Conservation (phyloP, 2,113 vertebrate genomes). For the Sorex araneus region DNA sequence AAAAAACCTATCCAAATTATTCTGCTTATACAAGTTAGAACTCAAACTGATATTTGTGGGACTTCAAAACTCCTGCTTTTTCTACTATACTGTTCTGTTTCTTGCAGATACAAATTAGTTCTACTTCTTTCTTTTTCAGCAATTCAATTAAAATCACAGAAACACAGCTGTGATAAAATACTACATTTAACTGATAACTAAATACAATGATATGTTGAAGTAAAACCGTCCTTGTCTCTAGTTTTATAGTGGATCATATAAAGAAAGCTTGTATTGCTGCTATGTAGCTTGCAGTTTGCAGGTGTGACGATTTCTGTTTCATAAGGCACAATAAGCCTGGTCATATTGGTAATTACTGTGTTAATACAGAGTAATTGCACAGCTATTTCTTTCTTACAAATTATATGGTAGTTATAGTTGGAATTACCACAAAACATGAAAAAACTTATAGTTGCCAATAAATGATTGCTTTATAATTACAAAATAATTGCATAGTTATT, state of each 20-base stretch:
- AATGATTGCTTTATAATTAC: conserved; percentile 90
- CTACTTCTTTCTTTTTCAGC: neutral
- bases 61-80: neutral
- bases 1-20: neutral
- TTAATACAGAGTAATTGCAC: conserved; percentile 90
- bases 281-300: conserved; percentile 85
- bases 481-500: conserved; percentile 89
- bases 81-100: neutral
- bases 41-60: neutral
- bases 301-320: conserved; percentile 85
- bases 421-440: conserved; percentile 89
- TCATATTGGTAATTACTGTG: conserved; percentile 89
- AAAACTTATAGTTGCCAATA: conserved; percentile 87
- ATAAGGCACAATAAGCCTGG: conserved; percentile 85
- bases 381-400: conserved; percentile 89
- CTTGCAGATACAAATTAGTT: neutral
- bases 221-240: conserved; percentile 61
- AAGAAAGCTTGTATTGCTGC: conserved; percentile 75
- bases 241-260: conserved; percentile 75
- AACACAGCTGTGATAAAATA: conserved; percentile 70
- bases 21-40: neutral
- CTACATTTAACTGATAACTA: conserved; percentile 57
- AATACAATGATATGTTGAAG: conserved; percentile 74
- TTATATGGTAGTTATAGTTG: conserved; percentile 88
- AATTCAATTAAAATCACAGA: neutral